Conservation (phyloP, 2,888 invertebrate species). For the Drosophila sordidula region DNA sequence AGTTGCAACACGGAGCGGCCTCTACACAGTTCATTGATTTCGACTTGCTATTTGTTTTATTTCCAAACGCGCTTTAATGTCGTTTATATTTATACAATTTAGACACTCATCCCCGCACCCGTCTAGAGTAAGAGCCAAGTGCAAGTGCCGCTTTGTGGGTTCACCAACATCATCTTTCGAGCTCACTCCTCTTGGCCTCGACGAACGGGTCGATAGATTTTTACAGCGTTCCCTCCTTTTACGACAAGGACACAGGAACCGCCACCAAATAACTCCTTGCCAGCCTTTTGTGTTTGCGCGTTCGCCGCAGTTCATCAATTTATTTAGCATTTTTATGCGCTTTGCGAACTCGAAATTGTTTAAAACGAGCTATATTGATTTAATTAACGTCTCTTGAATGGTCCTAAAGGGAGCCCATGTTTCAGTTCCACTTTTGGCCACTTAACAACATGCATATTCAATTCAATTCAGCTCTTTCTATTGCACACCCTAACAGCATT, state of each 20-base stretch:
- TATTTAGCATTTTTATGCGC: conserved; percentile 74
- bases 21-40: conserved; percentile 74
- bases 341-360: conserved; percentile 50
- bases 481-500: conserved; percentile 17
- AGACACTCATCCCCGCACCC: conserved; percentile 9
- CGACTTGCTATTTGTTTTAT: conserved; percentile 75
- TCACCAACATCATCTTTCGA: conserved; percentile 23
- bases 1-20: conserved; percentile 22
- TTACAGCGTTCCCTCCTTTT: conserved; percentile 56
- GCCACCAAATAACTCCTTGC: conserved; percentile 49
- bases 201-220: conserved; percentile 62
- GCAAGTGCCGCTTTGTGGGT: conserved; percentile 50
- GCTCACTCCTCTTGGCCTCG: conserved; percentile 10
- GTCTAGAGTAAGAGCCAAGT: conserved; percentile 29
- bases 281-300: conserved; percentile 47
- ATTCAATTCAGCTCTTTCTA: conserved; percentile 7
- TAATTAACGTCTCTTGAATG: conserved; percentile 68
- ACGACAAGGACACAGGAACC: conserved; percentile 52
- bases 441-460: conserved; percentile 48
- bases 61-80: conserved; percentile 76
- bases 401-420: conserved; percentile 40
- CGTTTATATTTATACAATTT: conserved; percentile 78
- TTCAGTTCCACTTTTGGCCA: conserved; percentile 15
- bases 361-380: conserved; percentile 66
- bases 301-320: conserved; percentile 73